phyloP scores from a whole-genome alignment of 2,113 vertebrate genomes.

The Rissa tridactyla region DNA sequence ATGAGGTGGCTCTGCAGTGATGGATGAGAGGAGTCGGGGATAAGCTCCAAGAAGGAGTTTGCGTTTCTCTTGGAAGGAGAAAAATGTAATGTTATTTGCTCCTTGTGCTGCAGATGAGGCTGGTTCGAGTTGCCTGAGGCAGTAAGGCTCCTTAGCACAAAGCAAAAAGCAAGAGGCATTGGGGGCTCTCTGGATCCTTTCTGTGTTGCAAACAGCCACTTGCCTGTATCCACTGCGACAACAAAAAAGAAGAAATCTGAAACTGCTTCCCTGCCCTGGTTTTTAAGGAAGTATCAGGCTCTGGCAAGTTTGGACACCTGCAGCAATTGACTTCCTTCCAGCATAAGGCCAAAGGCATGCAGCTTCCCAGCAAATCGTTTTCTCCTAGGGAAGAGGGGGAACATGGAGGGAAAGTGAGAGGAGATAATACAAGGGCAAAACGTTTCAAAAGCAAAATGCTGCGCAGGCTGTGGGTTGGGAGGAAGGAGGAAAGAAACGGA shows the following conservation, averaged over 20 bases:
- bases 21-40: background rate
- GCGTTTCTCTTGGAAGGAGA: background rate
- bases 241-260: background rate
- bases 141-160: background rate
- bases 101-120: background rate
- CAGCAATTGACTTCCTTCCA: slow-evolving; percentile 17
- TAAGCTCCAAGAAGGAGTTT: background rate
- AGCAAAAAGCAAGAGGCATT: background rate
- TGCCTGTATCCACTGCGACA: background rate
- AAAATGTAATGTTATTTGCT: background rate
- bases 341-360: background rate
- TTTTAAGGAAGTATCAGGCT: background rate
- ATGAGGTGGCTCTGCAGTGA: background rate
- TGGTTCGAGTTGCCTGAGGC: background rate
- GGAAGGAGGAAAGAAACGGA: background rate
- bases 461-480: background rate
- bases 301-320: slow-evolving; percentile 19
- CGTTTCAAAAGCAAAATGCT: background rate
- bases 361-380: background rate
- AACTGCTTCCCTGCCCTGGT: background rate
- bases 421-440: background rate
- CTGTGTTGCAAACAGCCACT: background rate
- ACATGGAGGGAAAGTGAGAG: background rate
- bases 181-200: background rate
- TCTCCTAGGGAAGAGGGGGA: background rate